Evolutionary conservation across 2,113 vertebrate genomes (phyloP).

Genomic region (Nothobranchius kuhntae): DNA sequence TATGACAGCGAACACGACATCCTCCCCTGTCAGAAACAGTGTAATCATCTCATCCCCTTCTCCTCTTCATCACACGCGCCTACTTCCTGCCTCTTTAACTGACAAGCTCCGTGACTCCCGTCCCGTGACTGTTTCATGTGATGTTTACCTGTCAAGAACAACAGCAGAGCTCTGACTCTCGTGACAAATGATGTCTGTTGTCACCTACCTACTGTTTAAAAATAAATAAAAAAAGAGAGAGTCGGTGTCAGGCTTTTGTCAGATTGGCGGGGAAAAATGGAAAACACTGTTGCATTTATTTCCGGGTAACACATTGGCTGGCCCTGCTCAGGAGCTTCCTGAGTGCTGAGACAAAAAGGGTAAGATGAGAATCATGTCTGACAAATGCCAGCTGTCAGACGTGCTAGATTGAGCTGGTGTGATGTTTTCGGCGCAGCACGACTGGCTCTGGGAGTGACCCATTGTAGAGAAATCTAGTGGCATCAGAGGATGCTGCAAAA

Average conservation of each 20-base stretch:
- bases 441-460: conserved; percentile 19
- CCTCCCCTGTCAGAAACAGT: conserved; percentile 51
- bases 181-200: conserved; percentile 74
- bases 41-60: conserved; percentile 15
- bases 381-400: conserved; percentile 70
- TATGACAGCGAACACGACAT: conserved; percentile 51
- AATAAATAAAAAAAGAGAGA: conserved; percentile 28
- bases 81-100: conserved; percentile 56
- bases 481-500: conserved; percentile 8
- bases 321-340: conserved; percentile 41
- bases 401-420: conserved; percentile 23
- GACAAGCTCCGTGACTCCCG: conserved; percentile 70
- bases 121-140: conserved; percentile 62
- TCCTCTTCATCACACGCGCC: conserved; percentile 16
- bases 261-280: conserved; percentile 67
- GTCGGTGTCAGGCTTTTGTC: conserved; percentile 75
- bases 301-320: conserved; percentile 60
- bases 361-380: conserved; percentile 55
- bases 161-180: conserved; percentile 68
- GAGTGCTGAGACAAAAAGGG: conserved; percentile 48
- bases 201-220: conserved; percentile 66
- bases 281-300: conserved; percentile 71
- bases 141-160: conserved; percentile 75
- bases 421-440: conserved; percentile 28
- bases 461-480: conserved; percentile 17